These are phyloP conservation scores for Apteryx mantelli DNA, from an alignment of 2,113 vertebrate genomes.

Conservation along the genomic window DNA sequence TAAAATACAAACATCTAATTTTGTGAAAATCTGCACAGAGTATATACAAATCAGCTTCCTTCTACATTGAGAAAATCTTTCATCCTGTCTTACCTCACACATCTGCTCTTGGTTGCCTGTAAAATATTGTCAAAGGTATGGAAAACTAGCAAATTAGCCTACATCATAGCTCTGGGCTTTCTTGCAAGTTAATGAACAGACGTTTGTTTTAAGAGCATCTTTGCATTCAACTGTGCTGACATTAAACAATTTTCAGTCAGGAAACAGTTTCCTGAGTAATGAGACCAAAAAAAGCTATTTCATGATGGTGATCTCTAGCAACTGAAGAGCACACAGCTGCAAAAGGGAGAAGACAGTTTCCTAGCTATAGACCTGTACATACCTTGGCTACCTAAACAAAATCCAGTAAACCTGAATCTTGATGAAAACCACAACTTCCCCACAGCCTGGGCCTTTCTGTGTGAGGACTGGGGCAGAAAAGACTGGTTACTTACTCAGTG, in stretches of 20 bases:
- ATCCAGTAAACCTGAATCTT: neutral
- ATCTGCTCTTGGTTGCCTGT: neutral
- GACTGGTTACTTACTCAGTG: accelerated
- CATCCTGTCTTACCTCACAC: neutral
- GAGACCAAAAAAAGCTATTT: neutral
- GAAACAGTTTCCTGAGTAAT: slow-evolving; percentile 17
- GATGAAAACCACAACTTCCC: neutral
- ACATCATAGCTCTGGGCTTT: neutral
- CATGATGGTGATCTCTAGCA: neutral
- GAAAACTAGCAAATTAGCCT: neutral
- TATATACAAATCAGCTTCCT: neutral
- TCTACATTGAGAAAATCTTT: neutral
- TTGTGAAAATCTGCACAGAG: neutral
- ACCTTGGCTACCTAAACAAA: neutral
- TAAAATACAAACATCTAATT: neutral
- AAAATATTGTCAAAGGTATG: neutral
- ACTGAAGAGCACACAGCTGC: neutral
- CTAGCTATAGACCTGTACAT: neutral
- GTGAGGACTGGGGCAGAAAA: neutral
- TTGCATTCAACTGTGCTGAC: neutral
- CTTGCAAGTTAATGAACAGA: neutral
- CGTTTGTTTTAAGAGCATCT: neutral
- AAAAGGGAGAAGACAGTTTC: neutral
- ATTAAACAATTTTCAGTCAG: neutral
- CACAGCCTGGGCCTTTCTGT: neutral